Evolutionary conservation across 2,888 invertebrate species (phyloP).

Genomic region (Protonemura montana): DNA sequence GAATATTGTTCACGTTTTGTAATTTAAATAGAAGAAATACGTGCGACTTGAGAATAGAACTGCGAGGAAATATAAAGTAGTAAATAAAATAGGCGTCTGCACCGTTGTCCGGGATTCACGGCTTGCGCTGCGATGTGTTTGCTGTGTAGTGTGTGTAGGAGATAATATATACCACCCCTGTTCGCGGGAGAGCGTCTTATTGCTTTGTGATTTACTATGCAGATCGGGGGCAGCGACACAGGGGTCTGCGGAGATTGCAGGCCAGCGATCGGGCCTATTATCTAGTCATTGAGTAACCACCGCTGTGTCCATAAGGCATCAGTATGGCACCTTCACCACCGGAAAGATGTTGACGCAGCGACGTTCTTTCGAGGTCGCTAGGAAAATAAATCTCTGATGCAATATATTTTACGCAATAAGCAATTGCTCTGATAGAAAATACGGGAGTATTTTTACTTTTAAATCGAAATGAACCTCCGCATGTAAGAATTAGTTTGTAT

Average conservation of each 20-base stretch:
- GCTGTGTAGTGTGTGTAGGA: not conserved
- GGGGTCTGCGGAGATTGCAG: not conserved
- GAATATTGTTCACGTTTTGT: conserved; percentile 39
- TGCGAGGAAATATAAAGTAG: not conserved
- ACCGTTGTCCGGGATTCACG: not conserved
- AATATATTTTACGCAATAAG: too few relatives aligned
- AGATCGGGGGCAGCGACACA: not conserved
- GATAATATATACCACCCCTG: conserved; percentile 21
- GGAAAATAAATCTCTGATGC: too few relatives aligned
- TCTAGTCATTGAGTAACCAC: too few relatives aligned
- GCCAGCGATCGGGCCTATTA: not conserved
- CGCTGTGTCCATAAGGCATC: too few relatives aligned
- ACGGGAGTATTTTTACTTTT: too few relatives aligned
- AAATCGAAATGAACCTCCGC: too few relatives aligned
- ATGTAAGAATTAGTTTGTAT: too few relatives aligned
- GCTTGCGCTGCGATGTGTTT: not conserved
- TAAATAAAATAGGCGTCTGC: conserved; percentile 21
- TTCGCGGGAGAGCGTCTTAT: not conserved
- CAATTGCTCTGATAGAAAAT: too few relatives aligned
- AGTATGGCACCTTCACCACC: too few relatives aligned
- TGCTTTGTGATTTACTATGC: conserved; percentile 12
- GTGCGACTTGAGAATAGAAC: conserved; percentile 22
- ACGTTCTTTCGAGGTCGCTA: too few relatives aligned
- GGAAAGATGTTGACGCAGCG: too few relatives aligned
- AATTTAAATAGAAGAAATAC: conserved; percentile 41